Base-by-base conservation (phyloP, 2,888 invertebrate genomes). In the Drosophila atripex region DNA sequence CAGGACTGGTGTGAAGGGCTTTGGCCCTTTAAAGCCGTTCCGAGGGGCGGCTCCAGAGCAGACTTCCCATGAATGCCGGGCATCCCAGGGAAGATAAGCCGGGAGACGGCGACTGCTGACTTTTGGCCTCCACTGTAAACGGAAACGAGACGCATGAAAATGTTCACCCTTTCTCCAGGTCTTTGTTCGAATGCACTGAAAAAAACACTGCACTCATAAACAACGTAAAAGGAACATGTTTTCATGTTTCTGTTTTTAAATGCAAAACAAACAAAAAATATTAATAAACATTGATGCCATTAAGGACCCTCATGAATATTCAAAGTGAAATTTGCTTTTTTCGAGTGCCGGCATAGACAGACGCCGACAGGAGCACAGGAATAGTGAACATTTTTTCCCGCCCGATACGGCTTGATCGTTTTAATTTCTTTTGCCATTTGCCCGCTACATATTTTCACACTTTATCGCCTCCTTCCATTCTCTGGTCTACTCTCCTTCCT, bases 351-450 rank as follows among this genome's bases (percentile, higher is more conserved):
- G 32, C 12, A 32, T 32, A 58, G 51, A 38, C 43, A 46, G 47
- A 45, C 55, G 16, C 56, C 21, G 57, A 12, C 56, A 39, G 56
- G 25, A n/a, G 23, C 55, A 12, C 56, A 39, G 56, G 25, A n/a
- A 30, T 12, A 35, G 70, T 66, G 56, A 68, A 74, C 64, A 65
- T 66, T 68, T 58, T 74, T 55, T 25, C 14, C 46, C 12, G 32
- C 8, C 46, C 12, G 39, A 16, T 52, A 41, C 47, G 55, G 25
- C 47, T 49, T 68, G 66, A 70, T 88, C 68, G 76, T 76, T 87
- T 88, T 87, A 80, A 87, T 87, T 88, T 85, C 78, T 78, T 45
- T 87, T 76, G 76, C 73, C 68, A 76, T 78, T 75, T 75, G 63
- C 58, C 66, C 61, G 73, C 14, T 41, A 76, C 75, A 82, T 80